Base-by-base conservation (phyloP, 2,888 invertebrate species). In the Lasioglossum oenotherae region DNA sequence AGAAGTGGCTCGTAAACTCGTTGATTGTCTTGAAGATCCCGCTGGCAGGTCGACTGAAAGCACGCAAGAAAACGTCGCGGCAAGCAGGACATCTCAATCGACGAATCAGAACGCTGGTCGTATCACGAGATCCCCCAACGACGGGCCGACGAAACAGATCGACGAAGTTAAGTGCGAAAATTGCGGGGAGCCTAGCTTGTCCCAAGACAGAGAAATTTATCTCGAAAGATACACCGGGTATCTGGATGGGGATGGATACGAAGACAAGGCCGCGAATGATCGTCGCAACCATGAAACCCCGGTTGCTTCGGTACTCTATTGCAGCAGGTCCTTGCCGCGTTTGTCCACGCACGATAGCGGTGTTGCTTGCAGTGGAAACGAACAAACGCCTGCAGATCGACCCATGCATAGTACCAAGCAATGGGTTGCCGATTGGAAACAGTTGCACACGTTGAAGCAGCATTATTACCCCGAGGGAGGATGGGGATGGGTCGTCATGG, bases 381-480 rank as follows among this genome's bases (percentile, higher is more conserved):
- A 94, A 95, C 94, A 96, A 94, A 94, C 96, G 93, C 96, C 96
- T 94, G 96, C 96, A 67, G 96, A 96, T 85, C 96, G 96, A 85
- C 94, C 95, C 6, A 95, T 95, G n/a, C 87, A 82, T 19, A 80
- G 35, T 12, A 73, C 90, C 8, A 87, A 82, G 10, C 95, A 96
- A 86, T 94, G 96, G 72, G 96, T 96, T 27, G 95, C 96, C 49
- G 96, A 96, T 93, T 93, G 96, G 74, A 94, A 96, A 79, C 96
- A 96, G 91, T 95, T 97, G 91, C 96, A 97, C 81, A 97, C 97
- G 14, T 96, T 97, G 89, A 97, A 97, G 89, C 97, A 98, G 92
- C 98, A 98, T 93, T 98, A 98, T 95, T 98, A 98, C 95, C 98
- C 98, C 53, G 98, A 98, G 95, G 98, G 98, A 12, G 98, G 98